Conservation (phyloP, 1,140 invertebrate species). For the Lepidotrigona ventralis region DNA sequence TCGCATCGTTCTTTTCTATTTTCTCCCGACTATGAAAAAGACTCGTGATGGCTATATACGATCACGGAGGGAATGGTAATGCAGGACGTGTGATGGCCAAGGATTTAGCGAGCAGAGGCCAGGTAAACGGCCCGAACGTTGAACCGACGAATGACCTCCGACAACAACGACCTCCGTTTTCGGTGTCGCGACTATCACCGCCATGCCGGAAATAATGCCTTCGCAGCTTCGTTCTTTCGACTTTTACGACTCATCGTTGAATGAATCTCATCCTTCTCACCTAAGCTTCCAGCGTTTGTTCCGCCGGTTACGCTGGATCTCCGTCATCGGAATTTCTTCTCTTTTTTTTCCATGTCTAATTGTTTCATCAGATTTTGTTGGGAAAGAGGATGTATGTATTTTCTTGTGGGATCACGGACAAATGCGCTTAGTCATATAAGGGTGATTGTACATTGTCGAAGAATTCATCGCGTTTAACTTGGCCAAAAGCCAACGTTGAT, state of each 20-base stretch:
- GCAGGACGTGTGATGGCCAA: conserved; percentile 46
- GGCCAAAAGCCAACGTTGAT: no score
- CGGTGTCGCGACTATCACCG: conserved; percentile 56
- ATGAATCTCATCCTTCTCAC: conserved; percentile 7
- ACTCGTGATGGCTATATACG: neutral
- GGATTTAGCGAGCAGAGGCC: conserved; percentile 55
- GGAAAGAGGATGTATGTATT: neutral
- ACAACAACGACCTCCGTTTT: conserved; percentile 70
- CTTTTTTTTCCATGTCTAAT: neutral
- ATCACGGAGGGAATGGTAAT: conserved; percentile 48
- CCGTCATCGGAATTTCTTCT: neutral
- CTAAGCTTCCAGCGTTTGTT: conserved; percentile 9
- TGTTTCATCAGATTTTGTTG: neutral
- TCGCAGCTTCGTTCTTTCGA: conserved; percentile 22
- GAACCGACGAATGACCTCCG: conserved; percentile 71
- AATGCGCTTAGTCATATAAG: neutral
- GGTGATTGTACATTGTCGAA: no score
- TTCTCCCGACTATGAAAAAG: neutral
- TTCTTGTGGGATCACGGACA: neutral
- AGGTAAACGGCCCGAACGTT: conserved; percentile 68
- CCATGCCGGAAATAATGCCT: conserved; percentile 33
- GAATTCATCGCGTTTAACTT: no score
- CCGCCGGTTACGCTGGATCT: neutral
- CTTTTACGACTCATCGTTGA: conserved; percentile 60
- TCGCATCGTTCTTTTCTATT: neutral